A percentile compares a stretch with the other conserved stretches of the same genome.
phyloP scores from a whole-genome alignment of 2,888 invertebrate species.

The Helleia helle region DNA sequence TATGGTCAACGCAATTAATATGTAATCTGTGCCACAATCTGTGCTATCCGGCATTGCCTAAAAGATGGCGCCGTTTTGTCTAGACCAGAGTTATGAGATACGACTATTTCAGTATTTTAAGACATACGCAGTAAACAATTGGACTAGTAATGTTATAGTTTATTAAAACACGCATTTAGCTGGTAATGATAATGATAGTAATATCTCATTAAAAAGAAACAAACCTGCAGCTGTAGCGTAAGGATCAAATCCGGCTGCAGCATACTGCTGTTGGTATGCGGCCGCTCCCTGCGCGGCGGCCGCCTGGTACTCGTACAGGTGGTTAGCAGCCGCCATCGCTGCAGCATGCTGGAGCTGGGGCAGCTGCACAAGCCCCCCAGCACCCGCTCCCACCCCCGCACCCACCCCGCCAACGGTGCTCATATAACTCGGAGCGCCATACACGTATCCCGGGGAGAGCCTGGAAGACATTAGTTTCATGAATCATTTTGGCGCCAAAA shows the following conservation, averaged over 20 bases:
- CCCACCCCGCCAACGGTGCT: constrained; percentile 79
- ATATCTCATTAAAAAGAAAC: no score
- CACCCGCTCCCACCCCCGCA: constrained; percentile 69
- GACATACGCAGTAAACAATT: no score
- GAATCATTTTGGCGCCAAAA: not conserved
- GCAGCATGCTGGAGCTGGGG: constrained; percentile 83
- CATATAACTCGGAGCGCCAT: constrained; percentile 84
- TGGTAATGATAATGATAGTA: no score
- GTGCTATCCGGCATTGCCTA: no score
- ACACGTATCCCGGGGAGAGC: constrained; percentile 79
- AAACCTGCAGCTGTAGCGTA: constrained; percentile 82
- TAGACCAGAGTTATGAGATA: no score
- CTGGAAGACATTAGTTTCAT: constrained; percentile 30
- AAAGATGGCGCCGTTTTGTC: no score
- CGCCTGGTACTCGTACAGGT: constrained; percentile 87
- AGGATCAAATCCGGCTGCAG: constrained; percentile 83
- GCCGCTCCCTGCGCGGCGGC: constrained; percentile 81
- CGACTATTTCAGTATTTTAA: no score
- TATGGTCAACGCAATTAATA: no score
- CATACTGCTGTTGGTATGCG: constrained; percentile 82
- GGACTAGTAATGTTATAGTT: no score
- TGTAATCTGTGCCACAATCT: no score
- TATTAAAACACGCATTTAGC: no score
- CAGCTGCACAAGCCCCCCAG: constrained; percentile 80
- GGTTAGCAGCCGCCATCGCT: constrained; percentile 85